Conservation (phyloP, 2,797 vertebrate species). For the Dromococcyx pavoninus region DNA sequence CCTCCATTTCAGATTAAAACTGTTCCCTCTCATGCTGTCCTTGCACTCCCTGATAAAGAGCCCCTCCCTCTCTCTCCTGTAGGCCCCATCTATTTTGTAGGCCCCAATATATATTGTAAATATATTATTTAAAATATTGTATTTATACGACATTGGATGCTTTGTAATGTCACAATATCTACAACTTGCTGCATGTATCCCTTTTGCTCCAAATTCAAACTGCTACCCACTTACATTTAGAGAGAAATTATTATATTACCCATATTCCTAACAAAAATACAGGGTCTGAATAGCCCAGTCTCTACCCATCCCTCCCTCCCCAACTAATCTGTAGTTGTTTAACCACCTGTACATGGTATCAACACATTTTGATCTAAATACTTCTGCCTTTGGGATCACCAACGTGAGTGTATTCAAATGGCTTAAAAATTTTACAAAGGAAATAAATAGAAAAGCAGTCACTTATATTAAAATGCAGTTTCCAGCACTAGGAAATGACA, state of each 20-base stretch:
- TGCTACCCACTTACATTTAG: background rate
- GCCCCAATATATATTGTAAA: background rate
- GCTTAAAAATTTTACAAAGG: background rate
- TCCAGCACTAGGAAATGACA: background rate
- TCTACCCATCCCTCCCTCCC: background rate
- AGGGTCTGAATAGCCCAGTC: background rate
- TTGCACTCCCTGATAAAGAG: no score
- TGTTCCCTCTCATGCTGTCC: no score
- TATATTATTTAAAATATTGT: background rate
- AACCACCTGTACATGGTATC: no score
- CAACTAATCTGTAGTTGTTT: background rate
- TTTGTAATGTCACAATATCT: background rate
- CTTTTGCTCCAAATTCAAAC: background rate
- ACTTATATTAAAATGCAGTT: background rate
- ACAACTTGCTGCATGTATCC: background rate
- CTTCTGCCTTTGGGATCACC: background rate
- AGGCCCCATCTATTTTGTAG: no score
- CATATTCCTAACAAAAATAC: background rate
- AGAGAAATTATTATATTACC: background rate
- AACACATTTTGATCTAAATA: background rate
- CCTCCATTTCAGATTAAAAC: no score
- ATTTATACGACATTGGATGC: background rate
- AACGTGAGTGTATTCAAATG: background rate
- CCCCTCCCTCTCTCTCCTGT: no score
- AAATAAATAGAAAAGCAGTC: background rate